phyloP scores from a whole-genome alignment of 2,113 vertebrate species.

The Clarias magur region DNA sequence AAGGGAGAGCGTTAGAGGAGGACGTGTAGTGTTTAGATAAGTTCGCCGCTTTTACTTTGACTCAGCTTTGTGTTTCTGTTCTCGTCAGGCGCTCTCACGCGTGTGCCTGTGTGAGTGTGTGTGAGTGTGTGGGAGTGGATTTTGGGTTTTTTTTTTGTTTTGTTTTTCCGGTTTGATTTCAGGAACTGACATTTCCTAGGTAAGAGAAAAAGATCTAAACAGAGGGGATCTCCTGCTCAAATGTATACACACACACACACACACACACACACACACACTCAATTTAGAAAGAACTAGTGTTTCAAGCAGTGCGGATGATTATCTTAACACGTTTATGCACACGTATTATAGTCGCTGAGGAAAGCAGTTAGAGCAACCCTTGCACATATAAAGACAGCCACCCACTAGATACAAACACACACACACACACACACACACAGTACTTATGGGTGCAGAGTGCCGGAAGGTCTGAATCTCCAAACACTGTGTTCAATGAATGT shows the following conservation, averaged over 20 bases:
- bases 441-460: conserved; percentile 42
- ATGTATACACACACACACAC: conserved; percentile 28
- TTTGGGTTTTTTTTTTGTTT: conserved; percentile 28
- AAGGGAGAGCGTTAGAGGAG: conserved; percentile 1
- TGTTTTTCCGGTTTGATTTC: conserved; percentile 46
- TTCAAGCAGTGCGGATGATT: conserved; percentile 21
- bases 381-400: not conserved
- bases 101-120: conserved; percentile 9
- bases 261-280: not conserved
- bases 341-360: conserved; percentile 4
- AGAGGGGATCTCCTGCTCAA: conserved; percentile 45
- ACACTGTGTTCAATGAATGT: conserved; percentile 57
- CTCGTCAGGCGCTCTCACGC: conserved; percentile 28
- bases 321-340: conserved; percentile 39
- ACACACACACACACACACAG: conserved; percentile 20
- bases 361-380: conserved; percentile 12
- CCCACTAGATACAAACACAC: not conserved
- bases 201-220: conserved; percentile 34
- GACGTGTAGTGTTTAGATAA: conserved; percentile 41
- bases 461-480: conserved; percentile 51
- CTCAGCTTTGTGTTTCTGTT: conserved; percentile 42
- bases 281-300: conserved; percentile 29
- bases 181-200: conserved; percentile 49
- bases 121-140: conserved; percentile 39
- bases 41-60: conserved; percentile 43